Evolutionary conservation across 1,140 invertebrate species (phyloP), one percentile per base, ranked within the genome.

Genomic region (Orussus abietinus): DNA sequence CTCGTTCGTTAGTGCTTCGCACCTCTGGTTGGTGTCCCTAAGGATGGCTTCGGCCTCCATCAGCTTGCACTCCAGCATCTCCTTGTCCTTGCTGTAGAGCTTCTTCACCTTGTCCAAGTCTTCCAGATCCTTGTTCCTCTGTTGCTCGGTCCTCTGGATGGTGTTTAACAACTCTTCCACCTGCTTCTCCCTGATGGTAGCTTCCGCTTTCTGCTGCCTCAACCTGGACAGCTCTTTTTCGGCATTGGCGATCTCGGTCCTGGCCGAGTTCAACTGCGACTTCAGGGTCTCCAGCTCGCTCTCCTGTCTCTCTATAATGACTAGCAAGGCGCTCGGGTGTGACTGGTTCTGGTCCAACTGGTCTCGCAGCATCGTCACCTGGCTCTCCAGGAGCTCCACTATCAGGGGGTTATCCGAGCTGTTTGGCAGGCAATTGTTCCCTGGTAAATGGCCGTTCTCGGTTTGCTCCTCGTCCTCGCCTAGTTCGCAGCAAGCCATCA

Each of bases 161-260:
- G 75, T 77, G 28, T 72, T 75, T 7, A 86, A 66, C 38, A 87
- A 52, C 55, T 85, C 83, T 30, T 86, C 83, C 64, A 87, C 82
- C 57, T 83, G 81, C 40, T 83, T 82, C 55, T 89, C 85, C 42
- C 82, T 72, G 26, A 81, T 60, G 4, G 66, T 66, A 10, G 77
- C 72, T 38, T 85, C 82, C 2, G 75, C 72, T 61, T 84, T 83
- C 26, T 82, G 62, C 62, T 85, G 83, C 10, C 82, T 78, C 31
- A 87, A 65, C 40, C 82, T 79, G n/a, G 79, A 73, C 17, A 87
- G 69, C 55, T 88, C 84, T 26, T 82, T 82, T 58, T 86, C 80
- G 1, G 80, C 77, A 21, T 57, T 69, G 1, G 59, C 66, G 1
- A 72, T 46, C 11, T 75, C 68, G 1, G 54, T 58, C 15, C 69